Percentiles rank a stretch among this genome's conserved stretches.
phyloP scores from a whole-genome alignment of 2,113 vertebrate species.

The Enhydra lutris region DNA sequence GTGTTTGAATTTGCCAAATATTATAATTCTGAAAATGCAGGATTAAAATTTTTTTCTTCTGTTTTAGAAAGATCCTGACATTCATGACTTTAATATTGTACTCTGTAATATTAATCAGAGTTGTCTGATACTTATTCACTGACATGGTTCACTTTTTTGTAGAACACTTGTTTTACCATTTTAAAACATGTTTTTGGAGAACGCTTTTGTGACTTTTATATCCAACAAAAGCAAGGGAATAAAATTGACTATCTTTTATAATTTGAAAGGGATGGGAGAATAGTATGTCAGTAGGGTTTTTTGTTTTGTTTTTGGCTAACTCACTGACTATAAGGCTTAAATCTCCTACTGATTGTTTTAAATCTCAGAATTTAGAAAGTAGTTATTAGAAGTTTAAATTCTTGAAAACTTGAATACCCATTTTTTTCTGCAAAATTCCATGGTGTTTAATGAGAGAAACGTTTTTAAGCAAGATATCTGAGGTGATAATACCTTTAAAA shows the following conservation, averaged over 20 bases:
- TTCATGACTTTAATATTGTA: constrained; percentile 48
- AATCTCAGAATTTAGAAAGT: constrained; percentile 32
- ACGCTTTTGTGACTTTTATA: constrained; percentile 52
- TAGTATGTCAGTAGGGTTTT: neutral
- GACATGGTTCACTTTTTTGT: neutral
- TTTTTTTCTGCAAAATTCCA: constrained; percentile 1
- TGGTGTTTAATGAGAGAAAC: constrained; percentile 33
- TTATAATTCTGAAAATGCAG: constrained; percentile 59
- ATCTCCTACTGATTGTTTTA: constrained; percentile 21
- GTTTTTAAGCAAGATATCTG: neutral
- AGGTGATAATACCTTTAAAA: constrained; percentile 10
- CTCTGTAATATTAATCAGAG: constrained; percentile 24
- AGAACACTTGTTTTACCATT: constrained; percentile 33
- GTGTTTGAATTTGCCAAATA: constrained; percentile 40
- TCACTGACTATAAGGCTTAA: neutral
- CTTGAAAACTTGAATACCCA: neutral
- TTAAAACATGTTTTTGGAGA: constrained; percentile 7
- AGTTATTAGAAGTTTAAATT: constrained; percentile 20
- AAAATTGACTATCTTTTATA: constrained; percentile 15
- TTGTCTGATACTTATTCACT: constrained; percentile 27
- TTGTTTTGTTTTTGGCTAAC: constrained; percentile 7
- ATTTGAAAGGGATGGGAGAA: neutral
- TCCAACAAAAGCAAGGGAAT: constrained; percentile 32
- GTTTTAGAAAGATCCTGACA: constrained; percentile 16
- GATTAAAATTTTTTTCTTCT: constrained; percentile 27